phyloP scores from a whole-genome alignment of 2,797 vertebrate species.

The Calcarius lapponicus region DNA sequence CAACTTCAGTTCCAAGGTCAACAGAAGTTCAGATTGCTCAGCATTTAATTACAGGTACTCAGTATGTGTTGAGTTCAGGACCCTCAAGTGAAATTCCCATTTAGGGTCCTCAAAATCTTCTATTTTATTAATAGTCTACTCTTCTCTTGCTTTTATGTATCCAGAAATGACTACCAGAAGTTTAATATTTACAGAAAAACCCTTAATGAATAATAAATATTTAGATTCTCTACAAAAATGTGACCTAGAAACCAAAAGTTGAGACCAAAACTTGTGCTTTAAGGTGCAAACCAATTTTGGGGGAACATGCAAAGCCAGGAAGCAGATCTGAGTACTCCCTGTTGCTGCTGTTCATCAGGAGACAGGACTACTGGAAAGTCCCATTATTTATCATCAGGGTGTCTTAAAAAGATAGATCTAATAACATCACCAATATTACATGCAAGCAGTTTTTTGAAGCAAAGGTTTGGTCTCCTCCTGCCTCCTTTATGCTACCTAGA shows the following conservation, averaged over 20 bases:
- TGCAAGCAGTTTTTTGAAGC: neutral
- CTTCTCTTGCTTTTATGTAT: neutral
- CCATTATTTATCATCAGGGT: neutral
- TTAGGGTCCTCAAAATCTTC: neutral
- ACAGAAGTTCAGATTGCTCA: neutral
- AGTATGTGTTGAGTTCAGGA: neutral
- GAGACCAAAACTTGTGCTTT: neutral
- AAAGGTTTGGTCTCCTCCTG: neutral
- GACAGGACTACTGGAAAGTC: neutral
- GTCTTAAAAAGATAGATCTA: neutral
- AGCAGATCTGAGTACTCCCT: neutral
- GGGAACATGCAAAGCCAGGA: neutral
- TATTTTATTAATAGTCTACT: neutral
- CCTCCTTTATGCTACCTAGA: neutral
- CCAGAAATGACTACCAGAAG: neutral
- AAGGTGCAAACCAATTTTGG: neutral
- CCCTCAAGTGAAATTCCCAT: neutral
- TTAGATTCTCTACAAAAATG: neutral
- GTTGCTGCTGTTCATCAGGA: neutral
- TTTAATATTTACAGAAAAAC: neutral
- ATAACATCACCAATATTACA: neutral
- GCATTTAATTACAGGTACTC: neutral
- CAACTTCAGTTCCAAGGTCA: neutral
- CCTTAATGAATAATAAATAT: neutral
- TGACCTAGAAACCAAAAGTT: neutral